Conservation (phyloP, 2,113 vertebrate genomes). For the Chlorodrepanis virens region DNA sequence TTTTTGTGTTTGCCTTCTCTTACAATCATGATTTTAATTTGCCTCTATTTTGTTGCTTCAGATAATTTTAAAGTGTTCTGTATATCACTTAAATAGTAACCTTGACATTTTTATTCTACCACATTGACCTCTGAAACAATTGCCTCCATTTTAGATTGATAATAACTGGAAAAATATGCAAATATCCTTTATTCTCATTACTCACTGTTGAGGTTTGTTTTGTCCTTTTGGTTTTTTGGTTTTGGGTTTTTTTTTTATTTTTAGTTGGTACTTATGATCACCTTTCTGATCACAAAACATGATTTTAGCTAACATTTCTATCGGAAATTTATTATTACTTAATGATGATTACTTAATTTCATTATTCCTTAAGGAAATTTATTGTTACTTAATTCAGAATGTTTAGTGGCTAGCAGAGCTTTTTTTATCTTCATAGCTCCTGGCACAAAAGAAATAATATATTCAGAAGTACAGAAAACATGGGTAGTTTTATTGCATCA, state of each 20-base stretch:
- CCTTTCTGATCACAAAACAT: not conserved
- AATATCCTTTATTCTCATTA: not conserved
- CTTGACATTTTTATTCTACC: constrained; percentile 19
- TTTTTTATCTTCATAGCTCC: not conserved
- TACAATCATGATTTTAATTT: constrained; percentile 31
- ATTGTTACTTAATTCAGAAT: not conserved
- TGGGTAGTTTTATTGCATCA: not conserved
- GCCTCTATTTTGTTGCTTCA: not conserved
- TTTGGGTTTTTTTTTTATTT: not conserved
- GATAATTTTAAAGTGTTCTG: not conserved
- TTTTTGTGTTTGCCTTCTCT: not conserved
- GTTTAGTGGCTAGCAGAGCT: not conserved
- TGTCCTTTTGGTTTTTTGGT: not conserved
- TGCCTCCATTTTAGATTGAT: not conserved
- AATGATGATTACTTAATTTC: too few species aligned
- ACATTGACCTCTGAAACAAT: not conserved
- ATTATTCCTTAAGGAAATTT: not conserved
- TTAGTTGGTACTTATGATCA: not conserved
- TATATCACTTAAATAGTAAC: not conserved
- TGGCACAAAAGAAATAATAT: not conserved
- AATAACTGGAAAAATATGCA: constrained; percentile 31
- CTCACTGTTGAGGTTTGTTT: not conserved
- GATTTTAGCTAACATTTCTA: not conserved
- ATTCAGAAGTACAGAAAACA: not conserved
- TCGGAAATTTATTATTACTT: not conserved